Evolutionary conservation across 2,113 vertebrate species (phyloP), one percentile per base, ranked within the genome.

Genomic region (Osmerus mordax): DNA sequence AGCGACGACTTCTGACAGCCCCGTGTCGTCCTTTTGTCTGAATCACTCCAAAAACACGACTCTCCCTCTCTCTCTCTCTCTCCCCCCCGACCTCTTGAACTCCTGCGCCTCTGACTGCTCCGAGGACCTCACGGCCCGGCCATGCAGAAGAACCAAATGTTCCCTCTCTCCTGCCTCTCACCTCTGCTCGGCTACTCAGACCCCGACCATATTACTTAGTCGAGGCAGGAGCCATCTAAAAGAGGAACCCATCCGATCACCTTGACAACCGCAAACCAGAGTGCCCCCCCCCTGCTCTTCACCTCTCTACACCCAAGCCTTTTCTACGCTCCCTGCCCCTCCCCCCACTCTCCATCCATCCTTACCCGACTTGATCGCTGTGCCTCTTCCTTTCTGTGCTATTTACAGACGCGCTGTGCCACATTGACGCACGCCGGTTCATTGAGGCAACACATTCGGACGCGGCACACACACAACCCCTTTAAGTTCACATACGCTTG

Each of bases 371-470:
- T 82, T 59, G 81, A 75, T 79, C 9, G 78, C 56, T 59, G 69
- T 81, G 83, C 81, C 62, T 69, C 41, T 47, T 11, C 9, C 41
- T 2, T 47, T 47, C 41, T 47, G 41, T 78, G 81, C 81, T 88
- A 82, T 88, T 85, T 88, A 86, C 87, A 80, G 83, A 80, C 73
- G 77, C 82, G 83, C 78, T 15, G 6, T 25, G 7, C 81, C 81
- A 21, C 81, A 87, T 80, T 88, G 87, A 89, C 86, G 86, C 72
- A 84, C 89, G 82, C 79, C 90, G 86, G 91, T 87, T 90, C 76
- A 81, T 88, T 89, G 87, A 88, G 73, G 78, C 84, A 71, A 89
- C 86, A 88, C 88, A 74, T 87, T 84, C 18, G 77, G 78, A 83
- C 81, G 77, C 77, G 83, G 68, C 81, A 75, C 85, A 69, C 23